Percentiles rank a stretch among this genome's conserved stretches.
phyloP scores from a whole-genome alignment of 1,140 invertebrate genomes.

The Drosophila pseudoananassae region DNA sequence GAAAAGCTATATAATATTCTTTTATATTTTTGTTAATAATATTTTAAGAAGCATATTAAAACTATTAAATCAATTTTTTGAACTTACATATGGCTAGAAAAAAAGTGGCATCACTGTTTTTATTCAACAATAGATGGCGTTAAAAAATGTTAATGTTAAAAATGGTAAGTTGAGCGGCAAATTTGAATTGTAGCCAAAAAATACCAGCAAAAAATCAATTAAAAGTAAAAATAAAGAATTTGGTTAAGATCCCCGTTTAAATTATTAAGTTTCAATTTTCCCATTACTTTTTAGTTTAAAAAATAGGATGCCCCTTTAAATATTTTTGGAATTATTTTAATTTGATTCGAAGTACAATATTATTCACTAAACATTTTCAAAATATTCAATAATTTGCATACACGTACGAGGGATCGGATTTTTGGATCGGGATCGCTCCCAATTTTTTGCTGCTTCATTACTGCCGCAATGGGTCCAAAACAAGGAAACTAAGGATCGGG shows the following conservation, averaged over 20 bases:
- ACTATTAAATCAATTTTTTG: not conserved
- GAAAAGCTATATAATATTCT: not conserved
- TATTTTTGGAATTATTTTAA: slow-evolving; percentile 72
- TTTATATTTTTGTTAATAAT: not conserved
- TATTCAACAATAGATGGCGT: not conserved
- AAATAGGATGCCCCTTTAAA: no score
- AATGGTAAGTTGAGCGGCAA: no score
- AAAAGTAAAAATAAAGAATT: no score
- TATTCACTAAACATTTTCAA: slow-evolving; percentile 72
- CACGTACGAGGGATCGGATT: slow-evolving; percentile 46
- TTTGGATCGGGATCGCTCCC: slow-evolving; percentile 24
- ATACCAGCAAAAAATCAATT: no score
- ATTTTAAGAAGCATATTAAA: not conserved
- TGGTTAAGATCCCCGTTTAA: no score
- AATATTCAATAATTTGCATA: slow-evolving; percentile 73
- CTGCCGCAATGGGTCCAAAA: slow-evolving; percentile 53
- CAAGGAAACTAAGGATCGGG: slow-evolving; percentile 54
- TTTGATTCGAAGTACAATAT: slow-evolving; percentile 79
- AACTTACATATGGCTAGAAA: not conserved
- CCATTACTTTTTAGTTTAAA: no score
- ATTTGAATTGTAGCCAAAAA: no score
- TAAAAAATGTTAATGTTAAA: not conserved
- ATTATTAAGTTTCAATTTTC: no score
- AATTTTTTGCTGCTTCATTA: slow-evolving; percentile 43
- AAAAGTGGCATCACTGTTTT: not conserved